These are phyloP conservation scores for Drosophila fungiperda DNA, from an alignment of 2,888 invertebrate genomes.

Conservation along the genomic window DNA sequence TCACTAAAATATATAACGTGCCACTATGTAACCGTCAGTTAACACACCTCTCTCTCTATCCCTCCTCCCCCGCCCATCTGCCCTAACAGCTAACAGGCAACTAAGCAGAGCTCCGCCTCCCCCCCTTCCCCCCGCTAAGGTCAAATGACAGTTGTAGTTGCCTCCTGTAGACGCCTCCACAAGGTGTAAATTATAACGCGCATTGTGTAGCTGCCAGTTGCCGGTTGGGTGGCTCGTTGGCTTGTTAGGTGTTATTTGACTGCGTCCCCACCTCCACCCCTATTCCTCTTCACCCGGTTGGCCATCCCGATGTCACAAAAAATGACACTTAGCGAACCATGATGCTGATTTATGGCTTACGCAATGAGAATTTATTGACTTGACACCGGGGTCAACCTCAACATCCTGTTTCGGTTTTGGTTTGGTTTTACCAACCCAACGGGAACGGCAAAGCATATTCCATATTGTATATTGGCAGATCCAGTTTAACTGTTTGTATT, in stretches of 20 bases:
- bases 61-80: not conserved
- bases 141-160: conserved; percentile 77
- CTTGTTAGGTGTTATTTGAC: conserved; percentile 3
- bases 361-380: conserved; percentile 81
- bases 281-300: conserved; percentile 43
- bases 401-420: conserved; percentile 37
- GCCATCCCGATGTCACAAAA: conserved; percentile 76
- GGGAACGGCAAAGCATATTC: conserved; percentile 26
- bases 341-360: conserved; percentile 81
- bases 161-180: conserved; percentile 44
- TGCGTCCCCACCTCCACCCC: not conserved
- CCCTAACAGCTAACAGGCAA: conserved; percentile 3
- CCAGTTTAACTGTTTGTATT: conserved; percentile 58
- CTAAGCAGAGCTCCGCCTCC: not conserved
- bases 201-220: conserved; percentile 69
- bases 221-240: conserved; percentile 33
- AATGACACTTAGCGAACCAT: conserved; percentile 79
- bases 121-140: conserved; percentile 59
- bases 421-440: not conserved
- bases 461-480: conserved; percentile 22
- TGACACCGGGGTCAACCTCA: conserved; percentile 71
- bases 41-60: conserved; percentile 6
- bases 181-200: conserved; percentile 80
- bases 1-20: conserved; percentile 73
- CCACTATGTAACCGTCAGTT: conserved; percentile 57